Base-by-base conservation (phyloP, 2,888 invertebrate genomes). In the Microplitis manilae region DNA sequence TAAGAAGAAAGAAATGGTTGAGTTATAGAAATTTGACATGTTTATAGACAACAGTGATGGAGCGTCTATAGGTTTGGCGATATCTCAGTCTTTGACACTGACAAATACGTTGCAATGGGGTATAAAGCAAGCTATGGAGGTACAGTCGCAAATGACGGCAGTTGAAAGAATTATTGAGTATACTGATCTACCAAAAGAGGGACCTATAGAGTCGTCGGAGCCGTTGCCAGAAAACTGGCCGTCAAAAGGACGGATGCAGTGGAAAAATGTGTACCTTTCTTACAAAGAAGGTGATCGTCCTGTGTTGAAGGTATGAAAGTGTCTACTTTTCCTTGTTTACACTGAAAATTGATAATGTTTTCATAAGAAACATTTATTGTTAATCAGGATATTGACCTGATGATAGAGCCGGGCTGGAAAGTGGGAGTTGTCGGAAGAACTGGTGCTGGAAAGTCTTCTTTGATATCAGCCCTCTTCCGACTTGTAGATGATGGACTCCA, bases 151-250 rank as follows among this genome's bases (percentile, higher is more conserved):
- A 82, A 94, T 95, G 94, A 94, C 94, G 0, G 93, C 94, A 59
- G 96, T 97, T 0, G 96, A 97, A 87, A 91, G 97, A 65, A 93
- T 97, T 1, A 87, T 95, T 5, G 95, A 96, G 86, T 97, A 96
- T 89, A 94, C 94, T 0, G 91, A 93, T 40, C 89, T 97, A 65
- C 94, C 94, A 0, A 91, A 94, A 61, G 97, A 97, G 90, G 90
- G 90, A 13, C 80, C 85, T 0, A 75, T 85, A 74, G 77, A 74
- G 0, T 83, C 86, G 1, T 41, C 81, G 0, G 89, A 89, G 72
- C 90, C 90, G 69, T 93, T 94, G 0, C 92, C 94, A 0, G 79
- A 88, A 1, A 90, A 90, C 40, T 96, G 96, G 96, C 96, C 96
- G 0, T 90, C 91, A 13, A 89, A 91, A 6, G 96, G 96, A 0